Percentiles rank a stretch among this genome's conserved stretches.
These are phyloP conservation scores for Atherinomorus stipes DNA, from an alignment of 2,113 vertebrate genomes.

Conservation along the genomic window DNA sequence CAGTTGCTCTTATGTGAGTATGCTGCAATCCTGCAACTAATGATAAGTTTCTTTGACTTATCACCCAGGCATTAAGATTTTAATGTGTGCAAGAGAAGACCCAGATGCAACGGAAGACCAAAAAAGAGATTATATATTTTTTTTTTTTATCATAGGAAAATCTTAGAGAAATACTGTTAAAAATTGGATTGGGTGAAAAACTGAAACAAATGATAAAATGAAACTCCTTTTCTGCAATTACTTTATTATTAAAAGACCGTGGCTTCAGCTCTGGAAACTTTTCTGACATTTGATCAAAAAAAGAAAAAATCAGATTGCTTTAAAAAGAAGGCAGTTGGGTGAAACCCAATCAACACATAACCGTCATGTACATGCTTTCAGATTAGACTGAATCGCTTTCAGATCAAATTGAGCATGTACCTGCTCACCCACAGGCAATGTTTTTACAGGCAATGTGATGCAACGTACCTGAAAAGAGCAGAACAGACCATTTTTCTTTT, in stretches of 20 bases:
- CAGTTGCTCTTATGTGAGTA: conserved; percentile 15
- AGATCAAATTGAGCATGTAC: conserved; percentile 9
- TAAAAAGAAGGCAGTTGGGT: background rate
- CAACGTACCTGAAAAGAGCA: conserved; percentile 25
- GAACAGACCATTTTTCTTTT: conserved; percentile 11
- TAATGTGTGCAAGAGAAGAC: conserved; percentile 2
- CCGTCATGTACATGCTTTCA: background rate
- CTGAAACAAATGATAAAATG: background rate
- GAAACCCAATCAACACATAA: conserved; percentile 1
- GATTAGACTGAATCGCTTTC: conserved; percentile 8
- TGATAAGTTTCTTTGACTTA: conserved; percentile 26
- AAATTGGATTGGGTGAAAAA: conserved; percentile 3
- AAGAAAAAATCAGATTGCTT: background rate
- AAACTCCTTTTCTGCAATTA: background rate
- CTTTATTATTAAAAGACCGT: background rate
- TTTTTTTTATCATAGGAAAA: background rate
- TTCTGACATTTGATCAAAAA: background rate
- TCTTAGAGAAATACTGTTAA: background rate
- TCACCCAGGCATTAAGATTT: conserved; percentile 11
- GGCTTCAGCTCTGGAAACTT: background rate
- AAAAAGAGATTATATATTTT: too few relatives aligned
- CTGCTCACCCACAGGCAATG: background rate
- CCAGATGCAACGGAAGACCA: too few relatives aligned
- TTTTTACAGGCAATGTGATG: conserved; percentile 17
- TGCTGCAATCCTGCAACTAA: conserved; percentile 19